These are phyloP conservation scores for Enteromius unitaeniatus DNA, from an alignment of 2,797 vertebrate species.

Conservation along the genomic window DNA sequence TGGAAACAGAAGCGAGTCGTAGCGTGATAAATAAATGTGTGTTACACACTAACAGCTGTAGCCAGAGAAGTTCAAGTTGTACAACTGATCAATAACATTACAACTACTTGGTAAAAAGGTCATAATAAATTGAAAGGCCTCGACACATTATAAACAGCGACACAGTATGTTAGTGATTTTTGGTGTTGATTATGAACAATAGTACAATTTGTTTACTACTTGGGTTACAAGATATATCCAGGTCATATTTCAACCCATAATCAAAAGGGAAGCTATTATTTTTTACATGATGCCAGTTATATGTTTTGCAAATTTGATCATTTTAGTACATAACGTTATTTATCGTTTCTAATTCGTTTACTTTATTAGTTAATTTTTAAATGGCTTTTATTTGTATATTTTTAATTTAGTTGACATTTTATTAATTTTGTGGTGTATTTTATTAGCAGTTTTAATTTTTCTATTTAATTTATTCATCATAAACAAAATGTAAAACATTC, in stretches of 20 bases:
- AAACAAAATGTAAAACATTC: too few species aligned
- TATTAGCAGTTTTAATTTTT: neutral
- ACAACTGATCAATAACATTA: slow-evolving; percentile 29
- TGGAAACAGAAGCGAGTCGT: slow-evolving; percentile 4
- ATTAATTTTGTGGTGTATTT: neutral
- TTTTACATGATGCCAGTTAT: neutral
- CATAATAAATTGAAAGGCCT: slow-evolving; percentile 14
- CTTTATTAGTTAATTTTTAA: neutral
- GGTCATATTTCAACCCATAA: neutral
- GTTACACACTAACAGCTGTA: slow-evolving; percentile 28
- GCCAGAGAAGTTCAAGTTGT: neutral
- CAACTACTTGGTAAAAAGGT: neutral
- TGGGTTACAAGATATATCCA: neutral
- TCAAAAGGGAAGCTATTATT: neutral
- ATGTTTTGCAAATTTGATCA: neutral
- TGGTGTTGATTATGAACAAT: slow-evolving; percentile 13
- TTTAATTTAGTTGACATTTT: neutral
- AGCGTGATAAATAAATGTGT: neutral
- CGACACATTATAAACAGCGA: neutral
- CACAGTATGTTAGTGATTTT: slow-evolving; percentile 23
- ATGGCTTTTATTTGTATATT: neutral
- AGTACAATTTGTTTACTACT: neutral
- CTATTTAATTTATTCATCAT: neutral
- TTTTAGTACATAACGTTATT: neutral
- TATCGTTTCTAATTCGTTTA: neutral